phyloP scores from a whole-genome alignment of 2,113 vertebrate genomes.

The Megaceryle maxima region DNA sequence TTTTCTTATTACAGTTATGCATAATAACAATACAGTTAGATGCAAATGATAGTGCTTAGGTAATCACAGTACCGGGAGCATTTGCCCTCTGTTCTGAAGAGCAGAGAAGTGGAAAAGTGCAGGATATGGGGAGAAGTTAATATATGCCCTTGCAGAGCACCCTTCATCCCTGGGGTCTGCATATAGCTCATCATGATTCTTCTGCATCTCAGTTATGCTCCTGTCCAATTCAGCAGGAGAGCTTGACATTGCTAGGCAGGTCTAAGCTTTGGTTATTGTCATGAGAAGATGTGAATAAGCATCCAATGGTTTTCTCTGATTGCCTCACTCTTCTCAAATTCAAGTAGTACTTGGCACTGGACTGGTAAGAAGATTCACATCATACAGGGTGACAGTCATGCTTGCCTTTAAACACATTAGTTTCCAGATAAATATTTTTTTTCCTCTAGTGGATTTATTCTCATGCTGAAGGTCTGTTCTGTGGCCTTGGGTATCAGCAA shows the following conservation, averaged over 20 bases:
- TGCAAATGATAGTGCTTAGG: neutral
- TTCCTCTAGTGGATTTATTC: neutral
- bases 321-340: neutral
- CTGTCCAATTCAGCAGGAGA: neutral
- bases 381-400: neutral
- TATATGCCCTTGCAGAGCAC: neutral
- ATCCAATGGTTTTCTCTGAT: neutral
- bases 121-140: neutral
- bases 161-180: neutral
- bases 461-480: neutral
- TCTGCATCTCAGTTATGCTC: neutral
- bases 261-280: neutral
- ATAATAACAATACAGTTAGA: neutral
- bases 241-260: rapidly evolving
- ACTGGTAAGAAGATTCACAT: neutral
- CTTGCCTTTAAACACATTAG: neutral
- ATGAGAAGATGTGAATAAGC: neutral
- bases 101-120: neutral
- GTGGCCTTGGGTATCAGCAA: neutral
- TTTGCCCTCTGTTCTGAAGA: neutral
- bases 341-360: neutral
- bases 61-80: neutral
- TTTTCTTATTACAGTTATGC: neutral
- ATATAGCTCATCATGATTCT: neutral
- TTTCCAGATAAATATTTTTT: neutral